Evolutionary conservation across 2,888 invertebrate genomes (phyloP).

Genomic region (Sesia bembeciformis): DNA sequence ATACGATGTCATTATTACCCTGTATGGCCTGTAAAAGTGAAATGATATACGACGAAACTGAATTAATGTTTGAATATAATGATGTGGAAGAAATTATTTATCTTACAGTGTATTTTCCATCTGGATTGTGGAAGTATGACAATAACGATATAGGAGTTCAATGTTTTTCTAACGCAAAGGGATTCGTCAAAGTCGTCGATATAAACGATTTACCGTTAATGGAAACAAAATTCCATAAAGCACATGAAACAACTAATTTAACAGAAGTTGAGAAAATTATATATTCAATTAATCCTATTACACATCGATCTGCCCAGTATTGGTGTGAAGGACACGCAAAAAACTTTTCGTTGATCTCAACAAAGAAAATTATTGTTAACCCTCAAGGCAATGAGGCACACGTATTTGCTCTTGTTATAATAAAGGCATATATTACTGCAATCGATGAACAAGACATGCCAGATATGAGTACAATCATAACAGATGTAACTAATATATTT

Average conservation of each 20-base stretch:
- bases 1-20: slow-evolving; percentile 21
- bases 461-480: slow-evolving; percentile 19
- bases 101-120: slow-evolving; percentile 71
- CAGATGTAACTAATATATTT: slow-evolving; percentile 32
- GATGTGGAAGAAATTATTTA: slow-evolving; percentile 37
- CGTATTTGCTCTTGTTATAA: slow-evolving; percentile 48
- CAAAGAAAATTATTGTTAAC: slow-evolving; percentile 67
- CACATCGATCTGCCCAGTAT: slow-evolving; percentile 74
- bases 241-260: slow-evolving; percentile 6
- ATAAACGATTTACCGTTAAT: slow-evolving; percentile 41
- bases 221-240: slow-evolving; percentile 11
- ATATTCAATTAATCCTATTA: slow-evolving; percentile 65
- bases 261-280: slow-evolving; percentile 44
- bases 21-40: slow-evolving; percentile 59
- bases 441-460: slow-evolving; percentile 22
- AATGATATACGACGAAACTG: slow-evolving; percentile 34
- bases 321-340: slow-evolving; percentile 78
- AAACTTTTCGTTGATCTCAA: slow-evolving; percentile 60
- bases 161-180: slow-evolving; percentile 76
- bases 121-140: slow-evolving; percentile 66
- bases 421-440: slow-evolving; percentile 26
- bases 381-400: slow-evolving; percentile 45
- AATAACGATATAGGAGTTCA: slow-evolving; percentile 61
- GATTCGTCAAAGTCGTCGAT: slow-evolving; percentile 58
- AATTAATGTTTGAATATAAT: slow-evolving; percentile 46